Evolutionary conservation across 2,113 vertebrate species (phyloP), one percentile per base, ranked within the genome.

Genomic region (Ginglymostoma cirratum): DNA sequence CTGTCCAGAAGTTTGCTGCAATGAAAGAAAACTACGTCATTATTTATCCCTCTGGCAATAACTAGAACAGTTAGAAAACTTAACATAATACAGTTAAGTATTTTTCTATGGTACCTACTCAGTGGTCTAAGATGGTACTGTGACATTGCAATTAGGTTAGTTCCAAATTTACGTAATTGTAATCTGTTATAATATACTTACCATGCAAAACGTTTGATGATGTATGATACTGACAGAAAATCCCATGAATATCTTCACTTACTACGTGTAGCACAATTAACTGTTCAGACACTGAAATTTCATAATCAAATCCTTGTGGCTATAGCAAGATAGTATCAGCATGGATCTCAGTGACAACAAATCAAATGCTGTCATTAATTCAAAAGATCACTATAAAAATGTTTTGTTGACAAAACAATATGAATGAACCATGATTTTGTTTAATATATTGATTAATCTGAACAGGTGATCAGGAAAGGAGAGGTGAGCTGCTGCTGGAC

Each of bases 401-500:
- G 4, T 95, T 48, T 93, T 23, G 42, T 76, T 52, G 52, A 48
- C 27, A 95, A 76, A 19, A 30, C 42, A 34, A 72, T 45, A 5
- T 72, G 67, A 72, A 52, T 14, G 1, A 48, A 7, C 42, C 27
- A 15, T 42, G 48, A 95, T 72, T 72, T 72, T n/a, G 66, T 61
- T 52, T 34, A 95, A 27, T n/a, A 45, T 95, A 30, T 23, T n/a
- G 38, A 45, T 70, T 27, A 24, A 34, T 90, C 23, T 87, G 65
- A 30, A 48, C 96, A 99, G 99, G 99, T 99, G 70, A 99, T 99
- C 96, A 98, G 99, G 96, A 99, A 99, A 97, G 99, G 99, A 69
- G 99, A 99, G 97, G 99, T 99, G 96, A 99, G 99, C 97, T 99
- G 99, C 96, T 99, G 99, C 45, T 99, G 99, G 99, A 99, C 99